Evolutionary conservation across 2,888 invertebrate species (phyloP).

Genomic region (Julus scanicus): DNA sequence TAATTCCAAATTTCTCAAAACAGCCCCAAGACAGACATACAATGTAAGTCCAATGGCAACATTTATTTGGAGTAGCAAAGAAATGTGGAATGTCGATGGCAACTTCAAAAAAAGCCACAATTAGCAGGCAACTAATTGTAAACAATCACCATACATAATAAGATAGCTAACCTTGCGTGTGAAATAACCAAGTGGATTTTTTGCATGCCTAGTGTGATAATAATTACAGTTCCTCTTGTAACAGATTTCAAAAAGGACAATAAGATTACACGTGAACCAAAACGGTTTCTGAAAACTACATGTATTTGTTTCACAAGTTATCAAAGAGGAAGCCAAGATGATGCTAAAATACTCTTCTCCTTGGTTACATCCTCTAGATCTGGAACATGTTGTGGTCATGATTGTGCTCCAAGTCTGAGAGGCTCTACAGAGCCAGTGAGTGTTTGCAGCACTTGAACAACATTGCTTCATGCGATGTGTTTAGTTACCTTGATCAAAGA

Average conservation of each 20-base stretch:
- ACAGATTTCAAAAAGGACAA: not conserved
- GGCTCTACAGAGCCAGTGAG: not conserved
- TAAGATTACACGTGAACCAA: not conserved
- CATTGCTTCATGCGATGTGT: not conserved
- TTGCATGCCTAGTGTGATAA: not conserved
- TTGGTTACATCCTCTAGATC: not conserved
- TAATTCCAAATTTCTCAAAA: not conserved
- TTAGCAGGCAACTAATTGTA: not conserved
- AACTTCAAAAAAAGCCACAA: not conserved
- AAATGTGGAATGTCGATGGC: conserved; percentile 3
- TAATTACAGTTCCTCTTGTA: not conserved
- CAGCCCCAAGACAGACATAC: not conserved
- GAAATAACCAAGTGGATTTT: not conserved
- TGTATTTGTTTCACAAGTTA: not conserved
- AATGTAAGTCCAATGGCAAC: not conserved
- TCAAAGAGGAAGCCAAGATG: too few relatives aligned
- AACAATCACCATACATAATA: conserved; percentile 1
- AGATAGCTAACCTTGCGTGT: conserved; percentile 2
- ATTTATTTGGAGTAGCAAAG: not conserved
- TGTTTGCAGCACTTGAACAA: not conserved
- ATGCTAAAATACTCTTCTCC: not conserved
- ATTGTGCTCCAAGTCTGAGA: not conserved
- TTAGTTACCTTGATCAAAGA: not conserved
- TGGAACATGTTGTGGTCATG: too few relatives aligned
- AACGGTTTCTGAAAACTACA: too few relatives aligned